A percentile compares a stretch with the other conserved stretches of the same genome.
These are phyloP conservation scores for Empis livida DNA, from an alignment of 2,888 invertebrate species.

Conservation along the genomic window DNA sequence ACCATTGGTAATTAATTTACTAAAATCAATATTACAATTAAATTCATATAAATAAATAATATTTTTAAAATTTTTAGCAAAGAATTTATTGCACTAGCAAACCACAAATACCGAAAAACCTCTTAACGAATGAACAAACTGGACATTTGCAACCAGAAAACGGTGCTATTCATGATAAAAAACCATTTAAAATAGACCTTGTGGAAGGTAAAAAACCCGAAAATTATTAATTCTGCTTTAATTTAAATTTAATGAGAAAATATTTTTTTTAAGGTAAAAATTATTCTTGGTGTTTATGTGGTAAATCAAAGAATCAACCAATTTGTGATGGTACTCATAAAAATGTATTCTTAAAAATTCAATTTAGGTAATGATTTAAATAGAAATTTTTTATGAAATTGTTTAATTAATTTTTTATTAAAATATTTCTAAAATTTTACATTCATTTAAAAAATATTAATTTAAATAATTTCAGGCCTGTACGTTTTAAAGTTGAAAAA, in stretches of 20 bases:
- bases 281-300: conserved; percentile 91
- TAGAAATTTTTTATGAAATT: no score
- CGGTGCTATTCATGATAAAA: conserved; percentile 75
- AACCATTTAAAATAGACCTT: conserved; percentile 68
- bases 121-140: conserved; percentile 47
- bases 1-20: no score
- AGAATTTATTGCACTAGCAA: background rate
- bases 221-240: background rate
- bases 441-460: background rate
- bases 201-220: conserved; percentile 45
- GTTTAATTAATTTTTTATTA: background rate
- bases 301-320: conserved; percentile 82
- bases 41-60: no score
- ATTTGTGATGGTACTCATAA: conserved; percentile 91
- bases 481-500: conserved; percentile 71
- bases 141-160: conserved; percentile 47
- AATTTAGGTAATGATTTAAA: conserved; percentile 41
- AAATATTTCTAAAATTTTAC: background rate
- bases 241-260: background rate
- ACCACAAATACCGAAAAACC: conserved; percentile 54
- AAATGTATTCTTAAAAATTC: conserved; percentile 58
- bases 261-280: conserved; percentile 43
- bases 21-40: no score
- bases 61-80: no score
- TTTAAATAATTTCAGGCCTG: conserved; percentile 45